Percentiles rank a stretch among this genome's conserved stretches.
These are phyloP conservation scores for Coregonus sp. DNA, from an alignment of 2,797 vertebrate genomes.

Conservation along the genomic window DNA sequence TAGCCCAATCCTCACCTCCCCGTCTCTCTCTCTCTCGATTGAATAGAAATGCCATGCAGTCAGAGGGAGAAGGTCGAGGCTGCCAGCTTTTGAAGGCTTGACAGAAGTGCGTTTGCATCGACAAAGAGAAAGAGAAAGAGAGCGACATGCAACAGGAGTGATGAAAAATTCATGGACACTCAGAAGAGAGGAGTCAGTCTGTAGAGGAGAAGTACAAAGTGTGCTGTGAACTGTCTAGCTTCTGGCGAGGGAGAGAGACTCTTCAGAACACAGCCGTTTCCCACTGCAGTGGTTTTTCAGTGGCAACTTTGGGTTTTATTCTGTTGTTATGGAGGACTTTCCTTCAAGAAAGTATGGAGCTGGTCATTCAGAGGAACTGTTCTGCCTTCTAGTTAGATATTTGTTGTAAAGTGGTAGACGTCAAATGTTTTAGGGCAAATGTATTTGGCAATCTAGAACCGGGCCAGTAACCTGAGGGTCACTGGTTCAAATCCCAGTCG, in stretches of 20 bases:
- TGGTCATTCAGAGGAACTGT: too few relatives aligned
- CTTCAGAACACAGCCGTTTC: background rate
- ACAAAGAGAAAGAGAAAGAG: slow-evolving; percentile 49
- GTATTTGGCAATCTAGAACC: too few relatives aligned
- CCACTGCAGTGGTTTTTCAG: slow-evolving; percentile 25
- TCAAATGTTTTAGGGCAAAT: too few relatives aligned
- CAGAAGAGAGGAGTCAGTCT: slow-evolving; percentile 33
- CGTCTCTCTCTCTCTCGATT: slow-evolving; percentile 15
- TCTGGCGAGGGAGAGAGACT: slow-evolving; percentile 6
- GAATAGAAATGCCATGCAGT: slow-evolving; percentile 56
- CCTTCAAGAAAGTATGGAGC: too few relatives aligned
- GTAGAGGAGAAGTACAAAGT: slow-evolving; percentile 33
- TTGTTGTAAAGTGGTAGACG: too few relatives aligned
- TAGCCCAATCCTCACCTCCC: slow-evolving; percentile 31
- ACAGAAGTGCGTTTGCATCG: slow-evolving; percentile 40
- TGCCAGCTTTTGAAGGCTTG: slow-evolving; percentile 48
- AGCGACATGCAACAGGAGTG: slow-evolving; percentile 51
- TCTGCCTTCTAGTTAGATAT: too few relatives aligned
- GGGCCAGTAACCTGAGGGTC: too few relatives aligned
- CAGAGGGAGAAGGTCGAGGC: slow-evolving; percentile 56
- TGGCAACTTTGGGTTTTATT: background rate
- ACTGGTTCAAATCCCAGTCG: too few relatives aligned
- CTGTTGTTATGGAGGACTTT: too few relatives aligned
- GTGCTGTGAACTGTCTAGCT: slow-evolving; percentile 40
- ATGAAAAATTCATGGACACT: slow-evolving; percentile 65